Evolutionary conservation across 2,888 invertebrate genomes (phyloP).

Genomic region (Drosophila algonquin): DNA sequence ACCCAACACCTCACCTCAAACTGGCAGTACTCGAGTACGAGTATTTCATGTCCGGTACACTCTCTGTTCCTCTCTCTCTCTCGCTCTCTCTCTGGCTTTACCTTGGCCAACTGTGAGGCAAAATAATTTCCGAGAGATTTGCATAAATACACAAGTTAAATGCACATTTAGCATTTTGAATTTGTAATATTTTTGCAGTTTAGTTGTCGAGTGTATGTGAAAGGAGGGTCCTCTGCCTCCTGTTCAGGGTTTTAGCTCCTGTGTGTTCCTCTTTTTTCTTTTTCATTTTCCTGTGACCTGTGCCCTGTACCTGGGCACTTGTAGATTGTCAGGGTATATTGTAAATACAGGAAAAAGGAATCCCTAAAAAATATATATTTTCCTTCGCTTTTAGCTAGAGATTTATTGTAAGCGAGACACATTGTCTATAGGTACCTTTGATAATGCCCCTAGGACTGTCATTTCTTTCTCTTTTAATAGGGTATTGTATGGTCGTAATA

Average conservation of each 20-base stretch:
- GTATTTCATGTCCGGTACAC: slow-evolving; percentile 13
- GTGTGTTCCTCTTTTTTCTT: slow-evolving; percentile 2
- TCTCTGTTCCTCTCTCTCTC: neutral
- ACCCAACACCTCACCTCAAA: neutral
- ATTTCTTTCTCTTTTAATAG: neutral
- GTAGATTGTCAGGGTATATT: neutral
- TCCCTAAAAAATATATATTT: neutral
- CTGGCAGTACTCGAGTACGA: slow-evolving; percentile 2
- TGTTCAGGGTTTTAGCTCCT: neutral
- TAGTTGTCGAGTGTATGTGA: slow-evolving; percentile 59
- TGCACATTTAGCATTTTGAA: slow-evolving; percentile 82
- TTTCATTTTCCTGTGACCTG: neutral
- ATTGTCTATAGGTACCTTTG: no score
- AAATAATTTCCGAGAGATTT: slow-evolving; percentile 80
- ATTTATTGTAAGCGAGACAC: no score
- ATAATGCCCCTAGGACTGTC: no score
- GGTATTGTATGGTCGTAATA: neutral
- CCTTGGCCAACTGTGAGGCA: slow-evolving; percentile 34
- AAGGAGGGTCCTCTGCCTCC: neutral
- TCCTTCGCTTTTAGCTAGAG: no score
- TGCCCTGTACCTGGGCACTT: neutral
- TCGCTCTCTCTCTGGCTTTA: slow-evolving; percentile 5
- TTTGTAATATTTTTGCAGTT: slow-evolving; percentile 77
- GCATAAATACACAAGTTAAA: slow-evolving; percentile 82
- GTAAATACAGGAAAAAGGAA: neutral